Conservation (phyloP, 2,888 invertebrate species). For the Apodemia mormo region DNA sequence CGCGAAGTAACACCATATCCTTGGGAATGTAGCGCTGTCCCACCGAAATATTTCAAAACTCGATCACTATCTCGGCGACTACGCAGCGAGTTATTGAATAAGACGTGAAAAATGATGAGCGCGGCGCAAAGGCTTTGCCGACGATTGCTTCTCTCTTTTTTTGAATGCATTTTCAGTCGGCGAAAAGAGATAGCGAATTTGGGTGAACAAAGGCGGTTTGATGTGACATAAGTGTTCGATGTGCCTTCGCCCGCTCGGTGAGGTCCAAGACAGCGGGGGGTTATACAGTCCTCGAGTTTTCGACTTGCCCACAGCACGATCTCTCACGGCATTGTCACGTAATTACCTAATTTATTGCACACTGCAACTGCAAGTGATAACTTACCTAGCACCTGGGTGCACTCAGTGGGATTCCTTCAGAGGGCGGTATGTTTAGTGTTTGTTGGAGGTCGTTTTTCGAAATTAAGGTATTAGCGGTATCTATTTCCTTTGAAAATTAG, state of each 20-base stretch:
- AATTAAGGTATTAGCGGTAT: slow-evolving; percentile 73
- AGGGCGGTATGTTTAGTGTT: slow-evolving; percentile 71
- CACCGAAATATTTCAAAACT: slow-evolving; percentile 78
- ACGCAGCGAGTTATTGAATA: slow-evolving; percentile 79
- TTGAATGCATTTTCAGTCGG: slow-evolving; percentile 37
- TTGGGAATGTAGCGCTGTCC: slow-evolving; percentile 74
- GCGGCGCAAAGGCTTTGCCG: slow-evolving; percentile 70
- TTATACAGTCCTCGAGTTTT: slow-evolving; percentile 46
- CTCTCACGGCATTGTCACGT: slow-evolving; percentile 69
- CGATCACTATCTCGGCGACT: slow-evolving; percentile 78
- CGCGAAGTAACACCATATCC: slow-evolving; percentile 81
- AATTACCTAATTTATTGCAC: slow-evolving; percentile 76
- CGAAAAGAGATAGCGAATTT: slow-evolving; percentile 61
- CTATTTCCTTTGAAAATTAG: slow-evolving; percentile 48
- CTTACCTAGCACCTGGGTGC: slow-evolving; percentile 51
- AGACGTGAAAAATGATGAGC: slow-evolving; percentile 81
- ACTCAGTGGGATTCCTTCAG: slow-evolving; percentile 51
- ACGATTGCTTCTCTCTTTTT: slow-evolving; percentile 59
- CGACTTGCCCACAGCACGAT: slow-evolving; percentile 61
- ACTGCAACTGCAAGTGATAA: slow-evolving; percentile 50
- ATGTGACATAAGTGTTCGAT: slow-evolving; percentile 60
- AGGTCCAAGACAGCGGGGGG: slow-evolving; percentile 72
- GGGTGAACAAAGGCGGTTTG: slow-evolving; percentile 70
- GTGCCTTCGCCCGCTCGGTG: slow-evolving; percentile 56
- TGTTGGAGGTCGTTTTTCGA: slow-evolving; percentile 69